Percentiles rank a stretch among this genome's conserved stretches.
These are phyloP conservation scores for Noturus placidus DNA, from an alignment of 2,113 vertebrate species.

Conservation along the genomic window DNA sequence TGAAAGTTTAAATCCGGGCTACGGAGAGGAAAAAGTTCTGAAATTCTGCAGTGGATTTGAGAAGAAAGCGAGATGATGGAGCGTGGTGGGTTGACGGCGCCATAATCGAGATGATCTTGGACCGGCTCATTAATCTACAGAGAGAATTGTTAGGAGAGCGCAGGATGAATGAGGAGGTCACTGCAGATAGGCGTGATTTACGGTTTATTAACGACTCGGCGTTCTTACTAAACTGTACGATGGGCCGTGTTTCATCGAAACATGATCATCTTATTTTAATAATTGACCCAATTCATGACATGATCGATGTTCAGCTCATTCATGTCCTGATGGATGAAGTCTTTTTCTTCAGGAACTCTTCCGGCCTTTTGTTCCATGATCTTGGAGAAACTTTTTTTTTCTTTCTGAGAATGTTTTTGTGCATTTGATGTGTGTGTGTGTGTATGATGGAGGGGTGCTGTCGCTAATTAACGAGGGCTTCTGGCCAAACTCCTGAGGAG, in stretches of 20 bases:
- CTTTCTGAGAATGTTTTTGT: not conserved
- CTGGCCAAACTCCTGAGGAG: slow-evolving; percentile 60
- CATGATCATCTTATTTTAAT: slow-evolving; percentile 49
- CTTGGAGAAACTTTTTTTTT: not conserved
- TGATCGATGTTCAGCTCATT: slow-evolving; percentile 56
- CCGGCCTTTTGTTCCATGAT: slow-evolving; percentile 43
- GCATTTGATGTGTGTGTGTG: not conserved
- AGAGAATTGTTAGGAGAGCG: slow-evolving; percentile 51
- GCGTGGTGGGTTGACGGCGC: slow-evolving; percentile 44
- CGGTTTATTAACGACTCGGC: slow-evolving; percentile 34
- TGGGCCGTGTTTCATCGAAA: slow-evolving; percentile 45
- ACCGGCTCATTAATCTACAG: slow-evolving; percentile 65
- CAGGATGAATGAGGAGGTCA: slow-evolving; percentile 56
- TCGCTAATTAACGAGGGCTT: slow-evolving; percentile 64
- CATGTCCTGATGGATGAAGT: not conserved
- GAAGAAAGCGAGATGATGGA: slow-evolving; percentile 53
- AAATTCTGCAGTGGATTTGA: slow-evolving; percentile 39
- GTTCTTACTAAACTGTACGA: slow-evolving; percentile 51
- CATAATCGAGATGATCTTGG: slow-evolving; percentile 63
- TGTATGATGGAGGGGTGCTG: slow-evolving; percentile 61
- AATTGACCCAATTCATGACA: slow-evolving; percentile 57
- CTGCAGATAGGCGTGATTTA: slow-evolving; percentile 58
- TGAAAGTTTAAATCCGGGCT: not conserved
- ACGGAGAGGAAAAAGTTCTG: not conserved
- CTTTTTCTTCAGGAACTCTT: slow-evolving; percentile 39